Base-by-base conservation (phyloP, 2,888 invertebrate genomes). In the Amblyjoppa proteus region DNA sequence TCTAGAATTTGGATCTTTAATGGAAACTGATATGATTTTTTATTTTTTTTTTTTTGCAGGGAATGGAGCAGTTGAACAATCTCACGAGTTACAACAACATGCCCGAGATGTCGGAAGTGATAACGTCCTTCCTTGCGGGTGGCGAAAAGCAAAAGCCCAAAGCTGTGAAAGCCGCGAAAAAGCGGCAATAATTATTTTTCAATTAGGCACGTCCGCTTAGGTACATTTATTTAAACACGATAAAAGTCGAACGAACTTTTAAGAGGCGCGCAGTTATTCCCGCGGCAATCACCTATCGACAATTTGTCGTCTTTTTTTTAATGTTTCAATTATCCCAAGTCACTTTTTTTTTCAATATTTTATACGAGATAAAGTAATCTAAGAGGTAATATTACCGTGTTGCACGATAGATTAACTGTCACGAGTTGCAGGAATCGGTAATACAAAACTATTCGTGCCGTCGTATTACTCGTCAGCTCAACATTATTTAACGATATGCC, bases 81-180 rank as follows among this genome's bases (percentile, higher is more conserved):
- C 95, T 97, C 91, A 96, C 97, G 0, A 96, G 96, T 93, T 97
- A 97, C 95, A 96, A 96, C 87, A 96, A 97, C 87, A 97, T 99
- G 96, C 98, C 98, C 2, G 99, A 99, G 94, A 97, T 99, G 95
- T 98, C 99, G 0, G 99, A 99, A 94, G 96, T 99, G 95, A 96
- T 99, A 87, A 98, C 99, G 0, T 96, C 97, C 51, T 96, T 97
- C 89, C 96, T 99, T 89, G 97, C 97, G 77, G 97, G 98, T 51
- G 96, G 96, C 83, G 94, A 95, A 74, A 93, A 95, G 77, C 91
- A 95, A 75, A 95, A 96, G 93, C 92, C 94, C 9, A 94, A 94
- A 87, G 92, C 94, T 75, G 91, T 94, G 6, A 92, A 95, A 91
- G 91, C 93, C 68, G 91, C 93, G 20, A 95, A 95, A 86, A 95